phyloP scores from a whole-genome alignment of 2,888 invertebrate species.

The Philonicus albiceps region DNA sequence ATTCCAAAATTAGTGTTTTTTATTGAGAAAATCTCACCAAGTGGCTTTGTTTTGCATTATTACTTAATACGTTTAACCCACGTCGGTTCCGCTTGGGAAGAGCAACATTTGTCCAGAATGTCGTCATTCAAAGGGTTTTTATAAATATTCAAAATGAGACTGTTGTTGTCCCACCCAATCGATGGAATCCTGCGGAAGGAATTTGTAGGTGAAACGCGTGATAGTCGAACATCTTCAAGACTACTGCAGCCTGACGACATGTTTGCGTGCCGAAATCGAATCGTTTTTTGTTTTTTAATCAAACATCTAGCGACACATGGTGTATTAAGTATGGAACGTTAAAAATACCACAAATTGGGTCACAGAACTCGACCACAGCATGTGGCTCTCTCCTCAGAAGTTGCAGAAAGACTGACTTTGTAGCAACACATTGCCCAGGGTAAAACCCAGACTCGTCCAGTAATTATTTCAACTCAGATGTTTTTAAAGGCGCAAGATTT shows the following conservation, averaged over 20 bases:
- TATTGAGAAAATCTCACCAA: background rate
- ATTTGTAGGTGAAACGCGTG: conserved; percentile 40
- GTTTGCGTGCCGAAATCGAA: background rate
- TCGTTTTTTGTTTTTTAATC: background rate
- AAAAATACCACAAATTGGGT: background rate
- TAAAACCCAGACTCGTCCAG: background rate
- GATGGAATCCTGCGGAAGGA: conserved; percentile 12
- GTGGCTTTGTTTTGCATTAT: background rate
- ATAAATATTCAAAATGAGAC: conserved; percentile 53
- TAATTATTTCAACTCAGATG: background rate
- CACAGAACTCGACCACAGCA: background rate
- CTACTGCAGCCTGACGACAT: conserved; percentile 51
- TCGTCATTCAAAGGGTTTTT: conserved; percentile 51
- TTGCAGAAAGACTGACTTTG: background rate
- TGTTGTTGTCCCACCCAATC: conserved; percentile 51
- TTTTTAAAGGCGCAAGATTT: background rate
- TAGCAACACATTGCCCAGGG: background rate
- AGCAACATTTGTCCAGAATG: background rate
- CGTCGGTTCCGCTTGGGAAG: background rate
- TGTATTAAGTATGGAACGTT: background rate
- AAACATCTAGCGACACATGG: background rate
- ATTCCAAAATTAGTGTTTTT: background rate
- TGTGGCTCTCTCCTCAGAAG: background rate
- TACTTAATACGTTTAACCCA: conserved; percentile 45
- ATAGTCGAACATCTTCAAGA: conserved; percentile 49